Evolutionary conservation across 2,797 vertebrate genomes (phyloP).

Genomic region (Syngnathus acus): DNA sequence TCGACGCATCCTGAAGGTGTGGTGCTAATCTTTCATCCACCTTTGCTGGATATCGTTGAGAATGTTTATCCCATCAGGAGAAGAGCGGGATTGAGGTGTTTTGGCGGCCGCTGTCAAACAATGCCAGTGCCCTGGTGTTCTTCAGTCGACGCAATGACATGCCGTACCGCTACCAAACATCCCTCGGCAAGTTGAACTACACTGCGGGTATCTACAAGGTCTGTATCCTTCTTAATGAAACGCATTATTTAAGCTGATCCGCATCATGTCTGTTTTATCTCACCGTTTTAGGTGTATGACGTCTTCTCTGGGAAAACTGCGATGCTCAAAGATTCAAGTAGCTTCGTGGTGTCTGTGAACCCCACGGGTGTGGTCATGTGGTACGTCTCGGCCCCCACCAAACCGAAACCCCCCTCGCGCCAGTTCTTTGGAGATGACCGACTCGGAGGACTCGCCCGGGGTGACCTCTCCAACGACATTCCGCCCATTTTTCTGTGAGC

Average conservation of each 20-base stretch:
- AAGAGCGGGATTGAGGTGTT: conserved; percentile 78
- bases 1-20: conserved; percentile 78
- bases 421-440: conserved; percentile 12
- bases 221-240: no score
- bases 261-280: background rate
- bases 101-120: conserved; percentile 70
- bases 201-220: conserved; percentile 60
- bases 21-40: background rate
- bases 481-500: conserved; percentile 42
- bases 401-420: conserved; percentile 1
- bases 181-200: conserved; percentile 75
- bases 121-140: conserved; percentile 77
- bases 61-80: conserved; percentile 59
- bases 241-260: background rate
- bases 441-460: background rate
- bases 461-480: conserved; percentile 19
- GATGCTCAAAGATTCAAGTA: conserved; percentile 62
- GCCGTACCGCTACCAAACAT: conserved; percentile 79
- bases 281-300: conserved; percentile 64
- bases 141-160: conserved; percentile 83
- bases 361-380: conserved; percentile 91
- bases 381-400: conserved; percentile 66
- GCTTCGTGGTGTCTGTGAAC: conserved; percentile 80
- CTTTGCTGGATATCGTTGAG: background rate
- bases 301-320: conserved; percentile 65